Evolutionary conservation across 2,113 vertebrate genomes (phyloP).

Genomic region (Chitala chitala): DNA sequence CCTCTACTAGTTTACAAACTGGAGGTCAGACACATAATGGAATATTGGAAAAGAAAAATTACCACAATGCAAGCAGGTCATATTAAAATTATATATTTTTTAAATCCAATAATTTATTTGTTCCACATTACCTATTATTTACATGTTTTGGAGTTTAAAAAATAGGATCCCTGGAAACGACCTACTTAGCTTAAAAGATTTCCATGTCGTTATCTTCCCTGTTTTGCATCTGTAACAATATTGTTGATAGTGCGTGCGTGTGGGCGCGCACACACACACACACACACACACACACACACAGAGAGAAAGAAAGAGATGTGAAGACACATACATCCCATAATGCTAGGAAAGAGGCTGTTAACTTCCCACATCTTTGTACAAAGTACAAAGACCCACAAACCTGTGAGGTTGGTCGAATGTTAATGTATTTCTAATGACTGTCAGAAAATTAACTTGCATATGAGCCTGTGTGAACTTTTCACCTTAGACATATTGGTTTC

Average conservation of each 20-base stretch:
- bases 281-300: neutral
- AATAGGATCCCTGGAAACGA: too few species aligned
- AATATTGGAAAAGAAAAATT: too few species aligned
- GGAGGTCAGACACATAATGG: too few species aligned
- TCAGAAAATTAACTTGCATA: neutral
- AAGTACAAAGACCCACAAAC: neutral
- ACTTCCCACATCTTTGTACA: neutral
- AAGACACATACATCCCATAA: neutral
- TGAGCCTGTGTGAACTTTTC: neutral
- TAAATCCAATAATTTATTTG: too few species aligned
- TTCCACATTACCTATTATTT: too few species aligned
- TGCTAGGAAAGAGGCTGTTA: neutral
- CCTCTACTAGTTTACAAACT: too few species aligned
- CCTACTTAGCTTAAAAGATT: neutral
- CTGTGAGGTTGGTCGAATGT: neutral
- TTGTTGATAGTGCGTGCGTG: neutral
- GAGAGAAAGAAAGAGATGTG: neutral
- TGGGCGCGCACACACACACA: neutral
- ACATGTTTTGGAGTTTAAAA: too few species aligned
- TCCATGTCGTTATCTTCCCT: too few species aligned
- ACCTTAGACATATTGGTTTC: neutral
- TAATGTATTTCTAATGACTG: neutral
- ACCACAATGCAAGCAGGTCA: too few species aligned
- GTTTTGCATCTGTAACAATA: too few species aligned
- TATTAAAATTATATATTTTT: too few species aligned